Conservation (phyloP, 2,113 vertebrate species). For the Alouatta palliata region DNA sequence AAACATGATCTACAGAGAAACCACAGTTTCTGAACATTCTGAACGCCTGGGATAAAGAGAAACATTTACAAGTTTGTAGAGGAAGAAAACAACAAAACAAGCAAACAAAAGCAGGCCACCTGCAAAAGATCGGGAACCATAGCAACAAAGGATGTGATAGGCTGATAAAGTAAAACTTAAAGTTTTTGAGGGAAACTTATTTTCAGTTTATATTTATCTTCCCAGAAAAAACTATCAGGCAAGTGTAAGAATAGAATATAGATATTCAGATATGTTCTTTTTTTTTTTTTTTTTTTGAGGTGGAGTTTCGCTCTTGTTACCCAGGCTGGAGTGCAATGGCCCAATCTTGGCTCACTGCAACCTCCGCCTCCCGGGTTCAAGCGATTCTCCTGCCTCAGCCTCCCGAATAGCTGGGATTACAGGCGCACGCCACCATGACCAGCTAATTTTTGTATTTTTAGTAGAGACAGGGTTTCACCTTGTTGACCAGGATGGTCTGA, state of each 20-base stretch:
- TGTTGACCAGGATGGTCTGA: too few relatives aligned
- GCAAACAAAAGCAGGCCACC: background rate
- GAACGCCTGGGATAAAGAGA: background rate
- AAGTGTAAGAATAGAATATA: background rate
- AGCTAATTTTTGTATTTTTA: too few relatives aligned
- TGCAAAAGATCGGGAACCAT: background rate
- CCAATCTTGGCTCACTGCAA: too few relatives aligned
- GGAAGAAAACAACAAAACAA: background rate
- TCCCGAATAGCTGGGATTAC: too few relatives aligned
- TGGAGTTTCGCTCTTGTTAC: too few relatives aligned
- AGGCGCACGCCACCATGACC: too few relatives aligned
- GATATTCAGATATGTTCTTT: background rate
- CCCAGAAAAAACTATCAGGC: background rate
- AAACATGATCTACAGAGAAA: background rate
- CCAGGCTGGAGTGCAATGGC: too few relatives aligned
- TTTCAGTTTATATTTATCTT: conserved; percentile 34
- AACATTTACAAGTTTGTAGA: background rate
- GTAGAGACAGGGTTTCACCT: too few relatives aligned
- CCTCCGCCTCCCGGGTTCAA: too few relatives aligned
- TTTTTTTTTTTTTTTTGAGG: too few relatives aligned
- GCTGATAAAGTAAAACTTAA: background rate
- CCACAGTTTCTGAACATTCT: conserved; percentile 17
- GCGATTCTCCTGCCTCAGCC: too few relatives aligned
- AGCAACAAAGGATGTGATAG: background rate
- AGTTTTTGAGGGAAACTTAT: background rate